These are phyloP conservation scores for Endotricha flammealis DNA, from an alignment of 2,888 invertebrate genomes.

Conservation along the genomic window DNA sequence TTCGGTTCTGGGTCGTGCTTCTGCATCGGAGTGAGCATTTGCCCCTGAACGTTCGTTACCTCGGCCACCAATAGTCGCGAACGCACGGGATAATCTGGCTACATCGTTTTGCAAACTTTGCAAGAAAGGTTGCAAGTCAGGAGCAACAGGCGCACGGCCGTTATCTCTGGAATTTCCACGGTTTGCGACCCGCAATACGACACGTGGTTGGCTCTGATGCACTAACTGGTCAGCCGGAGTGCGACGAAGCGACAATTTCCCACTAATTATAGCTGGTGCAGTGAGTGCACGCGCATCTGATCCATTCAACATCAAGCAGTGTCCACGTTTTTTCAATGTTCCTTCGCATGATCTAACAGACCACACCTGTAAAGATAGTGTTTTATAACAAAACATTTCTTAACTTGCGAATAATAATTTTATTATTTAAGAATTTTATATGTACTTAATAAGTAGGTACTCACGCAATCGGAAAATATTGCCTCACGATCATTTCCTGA, in stretches of 20 bases:
- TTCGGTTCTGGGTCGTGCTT: constrained; percentile 41
- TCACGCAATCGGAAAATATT: constrained; percentile 66
- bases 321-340: constrained; percentile 59
- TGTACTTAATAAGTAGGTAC: constrained; percentile 22
- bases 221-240: constrained; percentile 45
- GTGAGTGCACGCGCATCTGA: constrained; percentile 51
- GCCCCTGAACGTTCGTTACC: constrained; percentile 45
- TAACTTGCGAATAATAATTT: neutral
- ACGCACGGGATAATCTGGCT: constrained; percentile 50
- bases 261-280: constrained; percentile 43
- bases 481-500: constrained; percentile 71
- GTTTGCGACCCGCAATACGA: constrained; percentile 61
- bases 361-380: constrained; percentile 46
- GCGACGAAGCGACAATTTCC: constrained; percentile 55
- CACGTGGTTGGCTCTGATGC: constrained; percentile 52
- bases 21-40: constrained; percentile 22
- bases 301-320: constrained; percentile 51
- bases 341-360: constrained; percentile 68
- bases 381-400: neutral
- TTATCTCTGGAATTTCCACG: constrained; percentile 38
- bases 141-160: constrained; percentile 23
- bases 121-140: constrained; percentile 48
- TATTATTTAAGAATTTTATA: neutral
- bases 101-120: constrained; percentile 59
- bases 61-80: constrained; percentile 54